Conservation (phyloP, 2,113 vertebrate genomes). For the Apodemus speciosus region DNA sequence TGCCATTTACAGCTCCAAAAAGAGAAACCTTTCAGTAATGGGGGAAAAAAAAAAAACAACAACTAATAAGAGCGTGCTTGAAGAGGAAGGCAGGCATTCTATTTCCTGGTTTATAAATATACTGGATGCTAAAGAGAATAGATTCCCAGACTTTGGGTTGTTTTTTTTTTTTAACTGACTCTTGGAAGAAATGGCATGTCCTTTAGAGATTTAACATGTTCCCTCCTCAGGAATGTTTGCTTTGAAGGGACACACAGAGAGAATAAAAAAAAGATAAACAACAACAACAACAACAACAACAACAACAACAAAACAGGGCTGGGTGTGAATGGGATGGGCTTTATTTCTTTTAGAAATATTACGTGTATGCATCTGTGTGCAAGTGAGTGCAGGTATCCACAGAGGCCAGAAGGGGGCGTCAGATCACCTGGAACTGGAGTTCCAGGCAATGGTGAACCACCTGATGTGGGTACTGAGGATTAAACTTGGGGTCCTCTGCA, state of each 20-base stretch:
- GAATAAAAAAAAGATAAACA: background rate
- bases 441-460: background rate
- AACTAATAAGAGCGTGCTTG: conserved; percentile 13
- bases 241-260: conserved; percentile 39
- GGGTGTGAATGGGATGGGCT: background rate
- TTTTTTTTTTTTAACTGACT: conserved; percentile 31
- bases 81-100: background rate
- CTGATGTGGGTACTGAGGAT: background rate
- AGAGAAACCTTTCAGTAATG: conserved; percentile 51
- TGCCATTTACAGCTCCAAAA: conserved; percentile 58
- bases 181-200: background rate
- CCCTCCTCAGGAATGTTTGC: background rate
- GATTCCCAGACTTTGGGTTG: background rate
- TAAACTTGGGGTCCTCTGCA: background rate
- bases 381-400: background rate
- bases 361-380: background rate
- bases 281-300: too few species aligned
- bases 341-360: background rate
- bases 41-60: background rate
- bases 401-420: background rate
- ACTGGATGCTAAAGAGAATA: conserved; percentile 52
- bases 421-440: background rate
- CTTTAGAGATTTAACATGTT: background rate
- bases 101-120: conserved; percentile 65
- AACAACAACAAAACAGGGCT: background rate